A percentile compares a stretch with the other conserved stretches of the same genome.
Conservation (phyloP, 2,797 vertebrate genomes). For the Cossypha niveicapilla region DNA sequence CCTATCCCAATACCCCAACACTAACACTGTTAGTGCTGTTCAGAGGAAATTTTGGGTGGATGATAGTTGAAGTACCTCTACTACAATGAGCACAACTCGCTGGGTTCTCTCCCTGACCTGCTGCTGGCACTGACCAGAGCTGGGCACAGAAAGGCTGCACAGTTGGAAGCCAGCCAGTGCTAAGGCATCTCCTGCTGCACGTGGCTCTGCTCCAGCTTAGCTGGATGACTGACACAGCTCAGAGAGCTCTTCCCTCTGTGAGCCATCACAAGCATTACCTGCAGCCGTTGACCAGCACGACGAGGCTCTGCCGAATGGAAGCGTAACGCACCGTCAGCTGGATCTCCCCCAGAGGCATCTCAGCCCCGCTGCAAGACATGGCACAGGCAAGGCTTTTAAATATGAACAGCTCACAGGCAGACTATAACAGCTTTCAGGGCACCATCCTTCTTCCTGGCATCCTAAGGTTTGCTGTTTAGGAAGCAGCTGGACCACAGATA, state of each 20-base stretch:
- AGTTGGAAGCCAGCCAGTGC: not conserved
- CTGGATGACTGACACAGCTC: not conserved
- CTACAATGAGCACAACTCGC: rapidly evolving
- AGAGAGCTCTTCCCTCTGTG: not conserved
- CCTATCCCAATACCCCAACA: not conserved
- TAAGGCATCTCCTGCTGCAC: rapidly evolving
- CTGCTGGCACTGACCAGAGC: not conserved
- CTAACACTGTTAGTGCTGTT: not conserved
- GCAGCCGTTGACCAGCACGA: constrained; percentile 84
- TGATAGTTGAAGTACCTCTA: not conserved
- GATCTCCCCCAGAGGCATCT: constrained; percentile 86
- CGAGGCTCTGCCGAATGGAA: constrained; percentile 82
- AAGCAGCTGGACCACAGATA: not conserved
- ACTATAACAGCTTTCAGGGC: not conserved
- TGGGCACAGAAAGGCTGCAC: not conserved
- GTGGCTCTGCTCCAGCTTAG: not conserved
- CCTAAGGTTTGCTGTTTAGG: not conserved
- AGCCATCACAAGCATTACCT: constrained; percentile 73
- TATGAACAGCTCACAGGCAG: not conserved
- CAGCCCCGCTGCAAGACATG: constrained; percentile 73
- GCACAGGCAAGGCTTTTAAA: not conserved
- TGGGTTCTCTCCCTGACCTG: not conserved
- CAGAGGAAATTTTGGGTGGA: not conserved
- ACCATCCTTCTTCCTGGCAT: not conserved
- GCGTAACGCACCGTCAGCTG: constrained; percentile 84